Evolutionary conservation across 2,888 invertebrate species (phyloP), one percentile per base, ranked within the genome.

Genomic region (Calliopum simillimum): DNA sequence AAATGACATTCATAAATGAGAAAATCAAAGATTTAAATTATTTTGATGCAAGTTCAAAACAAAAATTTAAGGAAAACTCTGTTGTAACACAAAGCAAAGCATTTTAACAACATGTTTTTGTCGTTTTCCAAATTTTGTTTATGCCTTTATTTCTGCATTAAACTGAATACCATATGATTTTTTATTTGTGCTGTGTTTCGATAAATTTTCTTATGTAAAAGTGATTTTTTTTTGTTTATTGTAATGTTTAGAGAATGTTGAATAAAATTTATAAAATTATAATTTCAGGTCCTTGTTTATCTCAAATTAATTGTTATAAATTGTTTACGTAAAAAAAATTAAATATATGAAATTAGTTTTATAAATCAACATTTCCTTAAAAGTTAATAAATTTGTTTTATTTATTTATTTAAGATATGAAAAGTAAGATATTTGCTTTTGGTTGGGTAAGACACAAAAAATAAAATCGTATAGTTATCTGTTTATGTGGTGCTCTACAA

Each of bases 231-330:
- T 53, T 49, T 19, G 16, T 49, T 49, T n/a, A n/a, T n/a, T n/a
- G n/a, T n/a, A n/a, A n/a, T 16, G 23, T 53, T 53, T 21, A 49
- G 16, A 49, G 16, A 53, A 13, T 53, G 23, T 53, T 53, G 53
- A 13, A 53, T 53, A 23, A 53, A 53, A 13, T 11, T 21, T 23
- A 23, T 53, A 2, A 53, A 53, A 12, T 21, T 23, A 19, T 53
- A 23, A n/a, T 53, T 53, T 14, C 21, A 4, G 23, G 23, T 21
- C 21, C 49, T 49, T 49, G 16, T 16, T 49, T 49, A 82, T 49
- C 49, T 49, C 8, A 49, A 49, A 49, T 16, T 49, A 47, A 47
- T 47, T 51, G 16, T 51, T 51, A 51, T 51, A 51, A 51, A 51
- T 51, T n/a, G 47, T 47, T 51, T 51, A 51, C 16, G 51, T 51